These are phyloP conservation scores for Rhagoletis pomonella DNA, from an alignment of 1,140 invertebrate genomes.

Conservation along the genomic window DNA sequence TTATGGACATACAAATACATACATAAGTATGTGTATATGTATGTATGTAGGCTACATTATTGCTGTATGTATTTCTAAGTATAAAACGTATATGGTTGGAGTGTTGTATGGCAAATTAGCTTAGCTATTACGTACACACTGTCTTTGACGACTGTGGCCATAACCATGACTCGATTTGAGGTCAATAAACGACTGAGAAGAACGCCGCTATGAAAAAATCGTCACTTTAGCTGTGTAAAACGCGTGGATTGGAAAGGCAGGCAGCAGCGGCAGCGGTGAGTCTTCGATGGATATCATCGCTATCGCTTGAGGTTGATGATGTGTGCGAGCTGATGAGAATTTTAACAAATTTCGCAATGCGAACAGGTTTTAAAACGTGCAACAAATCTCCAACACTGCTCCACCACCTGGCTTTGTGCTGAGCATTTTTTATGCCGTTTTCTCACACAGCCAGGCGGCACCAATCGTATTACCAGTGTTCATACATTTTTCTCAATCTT, in stretches of 20 bases:
- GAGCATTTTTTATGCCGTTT: background rate
- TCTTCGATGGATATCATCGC: slow-evolving; percentile 17
- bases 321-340: slow-evolving; percentile 17
- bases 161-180: slow-evolving; percentile 73
- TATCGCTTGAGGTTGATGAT: background rate
- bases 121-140: slow-evolving; percentile 16
- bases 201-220: slow-evolving; percentile 53
- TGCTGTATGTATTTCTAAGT: slow-evolving; percentile 5
- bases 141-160: slow-evolving; percentile 60
- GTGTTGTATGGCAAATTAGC: background rate
- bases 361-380: slow-evolving; percentile 47
- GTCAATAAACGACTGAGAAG: slow-evolving; percentile 73
- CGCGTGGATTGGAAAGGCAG: slow-evolving; percentile 22
- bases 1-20: background rate
- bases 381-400: slow-evolving; percentile 23
- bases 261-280: background rate
- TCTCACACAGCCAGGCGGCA: background rate
- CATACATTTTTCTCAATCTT: slow-evolving; percentile 8
- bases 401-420: background rate
- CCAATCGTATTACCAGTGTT: background rate
- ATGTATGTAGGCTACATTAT: background rate
- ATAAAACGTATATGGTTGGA: no score
- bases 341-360: slow-evolving; percentile 41
- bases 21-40: background rate
- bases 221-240: slow-evolving; percentile 45